Conservation (phyloP, 1,140 invertebrate genomes). For the Nomia melanderi region DNA sequence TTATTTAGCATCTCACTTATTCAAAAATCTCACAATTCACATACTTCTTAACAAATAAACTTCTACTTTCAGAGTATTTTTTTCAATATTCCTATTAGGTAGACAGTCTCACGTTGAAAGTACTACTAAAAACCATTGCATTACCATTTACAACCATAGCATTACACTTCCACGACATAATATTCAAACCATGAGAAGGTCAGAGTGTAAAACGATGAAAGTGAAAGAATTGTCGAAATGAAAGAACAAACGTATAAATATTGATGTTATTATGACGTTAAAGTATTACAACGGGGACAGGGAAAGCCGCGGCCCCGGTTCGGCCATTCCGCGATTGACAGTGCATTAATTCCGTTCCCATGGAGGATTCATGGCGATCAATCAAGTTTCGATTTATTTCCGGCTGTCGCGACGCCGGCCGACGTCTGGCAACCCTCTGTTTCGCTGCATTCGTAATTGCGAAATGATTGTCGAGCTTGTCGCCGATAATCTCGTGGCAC, state of each 20-base stretch:
- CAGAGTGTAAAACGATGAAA: background rate
- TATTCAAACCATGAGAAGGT: no score
- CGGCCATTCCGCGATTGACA: constrained; percentile 28
- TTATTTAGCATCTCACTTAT: no score
- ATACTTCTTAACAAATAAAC: no score
- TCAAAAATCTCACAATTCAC: no score
- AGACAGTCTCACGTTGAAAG: no score
- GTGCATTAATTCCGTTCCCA: constrained; percentile 47
- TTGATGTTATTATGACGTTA: background rate
- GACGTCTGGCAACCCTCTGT: constrained; percentile 26
- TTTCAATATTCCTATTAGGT: no score
- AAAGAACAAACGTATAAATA: constrained; percentile 44
- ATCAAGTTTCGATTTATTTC: constrained; percentile 49
- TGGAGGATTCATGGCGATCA: constrained; percentile 25
- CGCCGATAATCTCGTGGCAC: constrained; percentile 36
- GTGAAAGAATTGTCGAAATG: background rate
- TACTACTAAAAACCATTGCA: no score
- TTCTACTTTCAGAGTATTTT: no score
- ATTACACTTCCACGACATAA: no score
- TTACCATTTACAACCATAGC: no score
- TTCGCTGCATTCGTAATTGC: constrained; percentile 53
- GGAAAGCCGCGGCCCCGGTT: constrained; percentile 14
- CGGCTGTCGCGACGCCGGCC: constrained; percentile 18
- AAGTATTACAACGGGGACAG: no score
- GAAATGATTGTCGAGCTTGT: constrained; percentile 58